A percentile compares a stretch with the other conserved stretches of the same genome.
Conservation (phyloP, 92 coral and sea anemone species). For the Zoanthus sociatus region DNA sequence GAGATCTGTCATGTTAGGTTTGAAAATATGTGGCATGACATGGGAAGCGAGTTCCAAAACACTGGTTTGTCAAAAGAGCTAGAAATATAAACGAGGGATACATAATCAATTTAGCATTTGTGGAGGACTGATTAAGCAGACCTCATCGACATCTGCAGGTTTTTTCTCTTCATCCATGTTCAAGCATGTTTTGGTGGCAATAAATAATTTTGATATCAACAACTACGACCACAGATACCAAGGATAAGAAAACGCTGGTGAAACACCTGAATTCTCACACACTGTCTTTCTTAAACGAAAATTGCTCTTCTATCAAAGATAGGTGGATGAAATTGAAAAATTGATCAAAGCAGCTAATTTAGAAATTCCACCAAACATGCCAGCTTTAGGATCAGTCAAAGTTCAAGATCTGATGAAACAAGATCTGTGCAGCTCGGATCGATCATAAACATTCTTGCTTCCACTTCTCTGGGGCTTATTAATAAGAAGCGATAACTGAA, state of each 20-base stretch:
- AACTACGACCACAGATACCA: too few species aligned
- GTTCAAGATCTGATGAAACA: too few species aligned
- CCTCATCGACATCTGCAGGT: conserved; percentile 13
- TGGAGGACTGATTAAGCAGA: conserved; percentile 5
- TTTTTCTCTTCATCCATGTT: background rate
- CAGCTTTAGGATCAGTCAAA: background rate
- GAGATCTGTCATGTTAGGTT: conserved; percentile 27
- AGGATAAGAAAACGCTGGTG: too few species aligned
- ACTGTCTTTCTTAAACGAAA: too few species aligned
- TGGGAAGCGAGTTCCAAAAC: conserved; percentile 32
- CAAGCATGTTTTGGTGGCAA: background rate
- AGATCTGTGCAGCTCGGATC: background rate
- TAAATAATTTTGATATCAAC: too few species aligned
- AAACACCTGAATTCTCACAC: too few species aligned
- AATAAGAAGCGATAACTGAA: too few species aligned
- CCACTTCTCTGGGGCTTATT: background rate
- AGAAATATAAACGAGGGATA: background rate
- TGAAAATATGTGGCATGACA: conserved; percentile 44
- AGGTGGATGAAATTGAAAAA: background rate
- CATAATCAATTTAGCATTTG: background rate
- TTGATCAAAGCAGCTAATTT: background rate
- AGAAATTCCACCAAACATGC: background rate
- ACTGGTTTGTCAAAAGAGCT: background rate
- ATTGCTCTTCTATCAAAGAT: too few species aligned
- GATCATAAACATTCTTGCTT: background rate